Evolutionary conservation across 2,113 vertebrate species (phyloP).

Genomic region (Ariopsis seemanni): DNA sequence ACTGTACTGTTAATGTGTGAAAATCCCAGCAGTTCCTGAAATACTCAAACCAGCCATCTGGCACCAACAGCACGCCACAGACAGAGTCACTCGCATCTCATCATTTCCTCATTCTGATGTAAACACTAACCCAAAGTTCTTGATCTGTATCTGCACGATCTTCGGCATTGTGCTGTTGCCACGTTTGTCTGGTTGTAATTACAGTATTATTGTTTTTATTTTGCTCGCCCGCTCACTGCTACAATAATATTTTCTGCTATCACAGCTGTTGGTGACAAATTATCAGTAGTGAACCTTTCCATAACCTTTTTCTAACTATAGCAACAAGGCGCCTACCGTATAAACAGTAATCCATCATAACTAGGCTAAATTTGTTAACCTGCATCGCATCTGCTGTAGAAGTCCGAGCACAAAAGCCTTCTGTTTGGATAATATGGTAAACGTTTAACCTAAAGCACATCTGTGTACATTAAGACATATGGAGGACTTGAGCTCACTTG

Average conservation of each 20-base stretch:
- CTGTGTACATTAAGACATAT: neutral
- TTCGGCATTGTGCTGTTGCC: neutral
- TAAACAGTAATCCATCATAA: neutral
- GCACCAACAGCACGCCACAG: neutral
- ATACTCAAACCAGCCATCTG: neutral
- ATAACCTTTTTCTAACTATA: slow-evolving; percentile 2
- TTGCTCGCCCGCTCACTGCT: neutral
- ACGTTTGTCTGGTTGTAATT: neutral
- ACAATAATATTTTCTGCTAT: neutral
- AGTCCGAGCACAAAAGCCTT: neutral
- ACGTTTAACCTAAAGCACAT: slow-evolving; percentile 23
- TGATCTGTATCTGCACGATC: no score
- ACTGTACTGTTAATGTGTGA: neutral
- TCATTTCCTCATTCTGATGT: neutral
- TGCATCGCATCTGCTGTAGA: neutral
- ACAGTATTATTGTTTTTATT: neutral
- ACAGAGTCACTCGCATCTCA: neutral
- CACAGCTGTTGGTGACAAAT: neutral
- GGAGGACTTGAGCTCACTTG: neutral
- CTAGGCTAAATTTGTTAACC: neutral
- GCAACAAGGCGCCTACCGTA: neutral
- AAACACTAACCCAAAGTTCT: neutral
- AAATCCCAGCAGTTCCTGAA: neutral
- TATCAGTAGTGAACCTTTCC: neutral
- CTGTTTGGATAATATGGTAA: neutral